These are phyloP conservation scores for Albula glossodonta DNA, from an alignment of 2,113 vertebrate species.

Conservation along the genomic window DNA sequence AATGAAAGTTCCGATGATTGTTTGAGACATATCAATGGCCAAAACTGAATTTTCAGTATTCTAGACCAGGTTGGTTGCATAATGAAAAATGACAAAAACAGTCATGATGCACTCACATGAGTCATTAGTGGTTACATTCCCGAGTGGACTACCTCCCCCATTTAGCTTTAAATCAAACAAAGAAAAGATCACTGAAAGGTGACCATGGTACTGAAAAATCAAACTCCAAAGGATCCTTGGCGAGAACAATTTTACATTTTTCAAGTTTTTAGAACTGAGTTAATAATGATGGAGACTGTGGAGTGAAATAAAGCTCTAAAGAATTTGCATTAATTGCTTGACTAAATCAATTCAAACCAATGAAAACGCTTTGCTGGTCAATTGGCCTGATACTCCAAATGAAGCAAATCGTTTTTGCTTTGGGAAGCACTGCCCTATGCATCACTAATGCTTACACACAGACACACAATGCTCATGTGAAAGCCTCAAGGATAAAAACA, in stretches of 20 bases:
- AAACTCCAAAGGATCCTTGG: background rate
- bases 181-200: background rate
- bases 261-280: background rate
- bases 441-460: background rate
- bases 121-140: background rate
- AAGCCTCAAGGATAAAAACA: background rate
- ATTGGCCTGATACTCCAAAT: background rate
- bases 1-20: background rate
- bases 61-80: background rate
- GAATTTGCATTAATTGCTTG: background rate
- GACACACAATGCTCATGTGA: background rate
- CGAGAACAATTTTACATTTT: background rate
- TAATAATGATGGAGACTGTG: background rate
- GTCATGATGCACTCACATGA: background rate
- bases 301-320: background rate
- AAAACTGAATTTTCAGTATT: background rate
- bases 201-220: background rate
- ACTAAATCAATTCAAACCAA: slow-evolving; percentile 2
- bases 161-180: background rate
- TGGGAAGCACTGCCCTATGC: background rate
- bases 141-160: background rate
- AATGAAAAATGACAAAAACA: background rate
- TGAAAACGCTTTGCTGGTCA: background rate
- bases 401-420: background rate
- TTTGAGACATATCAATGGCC: background rate